Percentiles rank a stretch among this genome's conserved stretches.
These are phyloP conservation scores for Orius insidiosus DNA, from an alignment of 1,140 invertebrate genomes.

Conservation along the genomic window DNA sequence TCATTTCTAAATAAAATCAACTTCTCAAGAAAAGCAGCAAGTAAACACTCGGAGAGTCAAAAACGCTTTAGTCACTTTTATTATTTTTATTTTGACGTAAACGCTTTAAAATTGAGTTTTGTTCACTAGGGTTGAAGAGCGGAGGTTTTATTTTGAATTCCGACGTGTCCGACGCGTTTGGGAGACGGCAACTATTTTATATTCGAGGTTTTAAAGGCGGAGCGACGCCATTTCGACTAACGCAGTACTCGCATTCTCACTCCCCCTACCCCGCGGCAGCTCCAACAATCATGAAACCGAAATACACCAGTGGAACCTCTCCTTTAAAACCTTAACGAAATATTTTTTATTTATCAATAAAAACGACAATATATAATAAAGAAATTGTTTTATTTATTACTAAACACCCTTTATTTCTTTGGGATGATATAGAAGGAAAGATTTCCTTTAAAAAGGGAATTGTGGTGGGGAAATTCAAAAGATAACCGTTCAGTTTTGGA, in stretches of 20 bases:
- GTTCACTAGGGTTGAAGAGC: neutral
- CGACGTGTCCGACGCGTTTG: neutral
- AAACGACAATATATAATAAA: no score
- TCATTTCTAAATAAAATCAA: slow-evolving; percentile 25
- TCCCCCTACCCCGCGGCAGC: slow-evolving; percentile 6
- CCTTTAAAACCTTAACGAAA: slow-evolving; percentile 4
- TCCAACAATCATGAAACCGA: neutral
- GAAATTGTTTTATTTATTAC: neutral
- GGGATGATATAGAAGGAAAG: neutral
- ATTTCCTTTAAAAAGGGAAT: neutral
- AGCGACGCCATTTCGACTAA: slow-evolving; percentile 14
- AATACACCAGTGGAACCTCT: no score
- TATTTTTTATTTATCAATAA: neutral
- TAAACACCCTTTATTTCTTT: neutral
- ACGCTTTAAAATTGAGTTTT: neutral
- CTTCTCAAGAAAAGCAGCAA: slow-evolving; percentile 27
- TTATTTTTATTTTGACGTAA: neutral
- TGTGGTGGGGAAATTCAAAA: neutral
- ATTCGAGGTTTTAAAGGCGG: neutral
- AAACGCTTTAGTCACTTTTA: slow-evolving; percentile 9
- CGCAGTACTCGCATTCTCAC: slow-evolving; percentile 15
- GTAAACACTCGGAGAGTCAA: slow-evolving; percentile 34
- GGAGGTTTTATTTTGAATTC: neutral
- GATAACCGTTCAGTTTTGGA: neutral
- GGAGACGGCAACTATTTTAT: neutral